Evolutionary conservation across 1,140 invertebrate species (phyloP), one percentile per base, ranked within the genome.

Genomic region (Drosophila triauraria): DNA sequence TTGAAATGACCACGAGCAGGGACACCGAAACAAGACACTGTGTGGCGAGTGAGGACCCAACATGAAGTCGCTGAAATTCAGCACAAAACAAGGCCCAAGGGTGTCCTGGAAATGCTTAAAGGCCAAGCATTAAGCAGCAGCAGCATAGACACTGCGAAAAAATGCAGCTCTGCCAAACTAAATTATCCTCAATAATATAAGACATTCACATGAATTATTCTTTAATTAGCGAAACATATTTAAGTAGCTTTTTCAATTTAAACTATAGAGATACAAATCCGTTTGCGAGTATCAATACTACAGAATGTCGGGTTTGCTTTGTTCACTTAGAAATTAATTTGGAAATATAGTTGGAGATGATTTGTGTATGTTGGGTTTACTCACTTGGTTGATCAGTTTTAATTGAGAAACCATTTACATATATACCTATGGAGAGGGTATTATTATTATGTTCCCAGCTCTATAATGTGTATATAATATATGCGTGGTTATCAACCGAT

Each of bases 1-100:
- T 87, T 88, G 81, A 84, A 88, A 88, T 90, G 80, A 67, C 80
- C 84, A 77, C 25, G 44, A 62, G 35, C 35, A 30, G 44, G 44
- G n/a, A 44, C 17, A 42, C 17, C 17, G 13, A 35, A 7, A 25
- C 48, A 7, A 17, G 25, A 27, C 8, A 27, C 15, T 15, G 25
- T 27, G 13, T 46, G 56, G 30, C 10, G n/a, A 20, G 42, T 25
- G 23, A 17, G 62, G 15, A 51, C 44, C 35, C 67, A 54, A 75
- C 79, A 78, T 59, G 79, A 85, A 87, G 54, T 62, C 82, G 82
- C 75, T 84, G 74, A 85, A 80, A 62, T 60, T 75, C 44, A 53
- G 51, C 48, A 58, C 35, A 78, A 58, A 70, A 78, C 57, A 61
- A 63, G 76, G 75, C 64, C 75, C 75, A 48, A 53, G 56, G 74